Percentiles rank a stretch among this genome's conserved stretches.
These are phyloP conservation scores for Oreochromis spilurus DNA, from an alignment of 2,113 vertebrate genomes.

Conservation along the genomic window DNA sequence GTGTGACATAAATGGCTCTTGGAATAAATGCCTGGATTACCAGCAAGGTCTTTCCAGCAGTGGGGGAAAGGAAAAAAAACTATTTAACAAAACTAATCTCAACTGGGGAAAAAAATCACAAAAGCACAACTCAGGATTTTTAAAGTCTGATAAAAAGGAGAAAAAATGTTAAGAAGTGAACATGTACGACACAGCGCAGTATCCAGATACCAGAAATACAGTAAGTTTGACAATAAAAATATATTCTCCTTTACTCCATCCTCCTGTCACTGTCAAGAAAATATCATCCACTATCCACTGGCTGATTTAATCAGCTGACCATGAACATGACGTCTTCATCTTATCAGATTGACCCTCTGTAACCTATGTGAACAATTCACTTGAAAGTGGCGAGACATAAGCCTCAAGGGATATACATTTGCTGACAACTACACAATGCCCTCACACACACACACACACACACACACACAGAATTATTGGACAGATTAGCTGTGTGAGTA, in stretches of 20 bases:
- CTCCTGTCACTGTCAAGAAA: background rate
- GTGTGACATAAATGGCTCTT: background rate
- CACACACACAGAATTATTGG: background rate
- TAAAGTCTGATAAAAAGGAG: background rate
- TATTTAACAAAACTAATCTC: background rate
- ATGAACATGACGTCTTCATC: constrained; percentile 15
- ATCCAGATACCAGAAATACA: background rate
- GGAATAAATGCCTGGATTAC: background rate
- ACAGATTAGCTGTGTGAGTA: background rate
- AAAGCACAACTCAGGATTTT: accelerated
- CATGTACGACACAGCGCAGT: accelerated
- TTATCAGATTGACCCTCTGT: constrained; percentile 10
- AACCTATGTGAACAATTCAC: constrained; percentile 18
- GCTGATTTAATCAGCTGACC: constrained; percentile 23
- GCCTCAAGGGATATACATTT: constrained; percentile 5
- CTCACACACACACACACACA: background rate
- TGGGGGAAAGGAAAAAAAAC: accelerated
- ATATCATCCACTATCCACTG: background rate
- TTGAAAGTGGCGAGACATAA: constrained; percentile 5
- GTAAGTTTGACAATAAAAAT: background rate
- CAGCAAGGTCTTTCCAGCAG: accelerated
- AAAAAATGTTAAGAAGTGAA: background rate
- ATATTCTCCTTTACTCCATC: background rate
- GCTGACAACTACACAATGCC: background rate
- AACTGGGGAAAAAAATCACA: background rate